These are phyloP conservation scores for Coptotermes formosanus DNA, from an alignment of 1,140 invertebrate species.

Conservation along the genomic window DNA sequence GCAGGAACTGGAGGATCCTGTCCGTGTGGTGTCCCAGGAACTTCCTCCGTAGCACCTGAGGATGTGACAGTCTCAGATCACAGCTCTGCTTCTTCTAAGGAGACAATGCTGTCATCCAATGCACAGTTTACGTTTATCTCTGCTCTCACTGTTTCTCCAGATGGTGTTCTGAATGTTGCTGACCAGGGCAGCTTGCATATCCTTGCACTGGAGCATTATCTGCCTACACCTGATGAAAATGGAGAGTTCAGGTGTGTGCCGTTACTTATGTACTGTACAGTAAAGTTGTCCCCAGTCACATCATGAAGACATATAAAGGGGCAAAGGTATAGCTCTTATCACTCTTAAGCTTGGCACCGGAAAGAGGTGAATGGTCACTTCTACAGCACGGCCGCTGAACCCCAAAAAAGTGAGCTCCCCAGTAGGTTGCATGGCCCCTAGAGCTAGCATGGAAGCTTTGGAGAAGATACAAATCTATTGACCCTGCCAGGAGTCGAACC, in stretches of 20 bases:
- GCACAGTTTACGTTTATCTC: slow-evolving; percentile 89
- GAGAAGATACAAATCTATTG: no score
- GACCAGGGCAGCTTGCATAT: slow-evolving; percentile 91
- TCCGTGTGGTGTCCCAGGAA: slow-evolving; percentile 39
- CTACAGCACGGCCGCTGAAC: no score
- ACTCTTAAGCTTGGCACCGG: no score
- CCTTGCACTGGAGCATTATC: slow-evolving; percentile 83
- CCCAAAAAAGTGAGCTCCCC: no score
- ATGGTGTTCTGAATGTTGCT: slow-evolving; percentile 89
- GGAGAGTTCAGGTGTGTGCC: slow-evolving; percentile 68
- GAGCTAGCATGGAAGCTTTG: no score
- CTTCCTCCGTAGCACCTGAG: slow-evolving; percentile 12
- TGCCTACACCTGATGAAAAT: slow-evolving; percentile 84
- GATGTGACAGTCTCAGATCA: slow-evolving; percentile 55
- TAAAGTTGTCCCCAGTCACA: no score
- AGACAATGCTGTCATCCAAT: slow-evolving; percentile 84
- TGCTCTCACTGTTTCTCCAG: slow-evolving; percentile 88
- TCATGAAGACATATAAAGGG: no score
- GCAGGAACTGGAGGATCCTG: slow-evolving; percentile 38
- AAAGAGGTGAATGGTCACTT: no score
- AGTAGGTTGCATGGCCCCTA: no score
- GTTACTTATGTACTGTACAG: no score
- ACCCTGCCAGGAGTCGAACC: no score
- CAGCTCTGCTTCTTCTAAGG: slow-evolving; percentile 56
- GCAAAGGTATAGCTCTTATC: no score